Base-by-base conservation (phyloP, 2,888 invertebrate genomes). In the Orthosia gothica region DNA sequence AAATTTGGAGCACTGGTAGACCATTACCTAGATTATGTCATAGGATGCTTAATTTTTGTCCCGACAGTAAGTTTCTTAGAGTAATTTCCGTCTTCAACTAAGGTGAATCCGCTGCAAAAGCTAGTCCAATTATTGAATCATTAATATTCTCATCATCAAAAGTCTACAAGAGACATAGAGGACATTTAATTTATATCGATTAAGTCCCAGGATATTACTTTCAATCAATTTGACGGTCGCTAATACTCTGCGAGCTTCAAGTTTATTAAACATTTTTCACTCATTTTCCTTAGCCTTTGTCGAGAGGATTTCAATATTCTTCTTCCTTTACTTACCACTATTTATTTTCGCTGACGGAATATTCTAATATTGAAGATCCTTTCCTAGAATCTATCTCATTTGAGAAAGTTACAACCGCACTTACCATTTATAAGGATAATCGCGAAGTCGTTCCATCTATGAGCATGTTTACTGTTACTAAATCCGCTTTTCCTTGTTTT, bases 401-500 rank as follows among this genome's bases (percentile, higher is more conserved):
- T 74, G 12, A 20, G 49, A 67, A 79, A 75, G 58, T 83, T 79
- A 81, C 70, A n/a, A 23, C 16, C 16, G 13, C 61, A 40, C 67
- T 79, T 63, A 57, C 52, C 57, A 72, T 83, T 70, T 62, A 77
- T 74, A 77, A 72, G 73, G 75, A 83, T 85, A 76, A 85, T 83
- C 70, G 69, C 40, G 11, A 7, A 70, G 73, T 74, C 61, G 81
- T 77, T 85, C 75, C n/a, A 65, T 85, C 75, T 72, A 62, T 76
- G 74, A 61, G 71, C 63, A 75, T 83, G 76, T 85, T 83, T 81
- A 81, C 66, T 75, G 74, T 59, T 70, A 70, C 71, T 70, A 79
- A 85, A 81, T 81, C 63, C 55, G 71, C n/a, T 77, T 74, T 76
- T 45, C 61, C 64, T 74, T 79, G 70, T 84, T 79, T 75, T 76